Conservation (phyloP, 2,113 vertebrate species). For the Zosterops borbonicus region DNA sequence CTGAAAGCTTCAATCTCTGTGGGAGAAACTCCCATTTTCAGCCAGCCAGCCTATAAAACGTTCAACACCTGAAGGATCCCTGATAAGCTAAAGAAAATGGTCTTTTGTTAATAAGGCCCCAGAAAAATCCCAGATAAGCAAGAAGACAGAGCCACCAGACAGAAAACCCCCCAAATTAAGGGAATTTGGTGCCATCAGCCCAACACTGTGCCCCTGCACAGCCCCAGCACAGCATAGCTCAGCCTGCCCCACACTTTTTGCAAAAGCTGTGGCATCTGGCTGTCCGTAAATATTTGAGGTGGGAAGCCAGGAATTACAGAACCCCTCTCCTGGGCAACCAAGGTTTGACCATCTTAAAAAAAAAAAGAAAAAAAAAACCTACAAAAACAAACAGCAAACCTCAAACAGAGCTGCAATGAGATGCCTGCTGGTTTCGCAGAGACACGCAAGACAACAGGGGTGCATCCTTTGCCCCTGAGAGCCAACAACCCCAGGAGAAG, state of each 20-base stretch:
- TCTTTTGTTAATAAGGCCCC: not conserved
- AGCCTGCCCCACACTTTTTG: not conserved
- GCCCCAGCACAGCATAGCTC: fast-evolving
- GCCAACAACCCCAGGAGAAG: not conserved
- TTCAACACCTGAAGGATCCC: not conserved
- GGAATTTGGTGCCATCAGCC: not conserved
- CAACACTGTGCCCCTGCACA: not conserved
- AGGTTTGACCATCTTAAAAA: not conserved
- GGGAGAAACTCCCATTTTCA: not conserved
- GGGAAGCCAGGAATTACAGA: constrained; percentile 15
- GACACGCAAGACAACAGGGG: not conserved
- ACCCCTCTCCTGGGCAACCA: constrained; percentile 35
- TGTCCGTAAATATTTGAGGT: constrained; percentile 25
- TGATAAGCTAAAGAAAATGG: not conserved
- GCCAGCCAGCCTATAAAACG: not conserved
- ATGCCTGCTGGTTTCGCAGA: not conserved
- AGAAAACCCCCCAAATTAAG: not conserved
- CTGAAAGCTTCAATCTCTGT: not conserved
- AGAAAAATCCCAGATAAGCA: not conserved
- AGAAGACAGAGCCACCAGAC: not conserved
- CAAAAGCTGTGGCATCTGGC: not conserved
- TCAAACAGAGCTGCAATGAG: not conserved
- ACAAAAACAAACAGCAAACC: not conserved
- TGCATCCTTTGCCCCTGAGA: not conserved
- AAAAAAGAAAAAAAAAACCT: not conserved